Evolutionary conservation across 1,140 invertebrate species (phyloP), one percentile per base, ranked within the genome.

Genomic region (Parasteatoda tepidariorum): DNA sequence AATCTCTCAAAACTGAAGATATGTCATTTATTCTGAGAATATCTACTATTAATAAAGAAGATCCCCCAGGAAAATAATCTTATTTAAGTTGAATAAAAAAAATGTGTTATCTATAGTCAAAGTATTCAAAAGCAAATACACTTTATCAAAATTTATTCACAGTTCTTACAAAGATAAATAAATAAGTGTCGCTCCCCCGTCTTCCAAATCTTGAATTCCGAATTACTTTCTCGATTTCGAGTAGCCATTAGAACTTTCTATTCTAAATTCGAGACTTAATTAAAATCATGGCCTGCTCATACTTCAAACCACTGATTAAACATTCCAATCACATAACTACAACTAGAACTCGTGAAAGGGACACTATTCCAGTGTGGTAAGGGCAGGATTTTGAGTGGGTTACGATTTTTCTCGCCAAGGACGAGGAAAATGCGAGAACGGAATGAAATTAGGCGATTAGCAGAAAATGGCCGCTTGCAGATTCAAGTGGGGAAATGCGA

Each of bases 271-370:
- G 66, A 26, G 66, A 68, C 66, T 68, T 68, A 68, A 68, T 68
- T 68, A 68, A 68, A 68, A 68, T 48, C 34, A 48, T 48, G 66
- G 66, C 34, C n/a, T 68, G 66, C 66, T 68, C 66, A 68, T 68
- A 68, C 41, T 68, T 68, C 66, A 68, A 68, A 68, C 66, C 66
- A n/a, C 66, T 68, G 38, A 68, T 68, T 68, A 68, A 68, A 68
- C 66, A 68, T 68, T 68, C 66, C 38, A 18, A 48, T 48, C 38
- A 18, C 38, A 48, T 48, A 48, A 48, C 38, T 48, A 48, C 38
- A 48, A 48, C 9, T 9, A 2, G 38, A 48, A 48, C 18, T 48
- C 38, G 18, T 9, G n/a, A 0, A 18, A 48, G 9, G 18, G 38
- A 68, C 66, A 68, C 34, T 22, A 22, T 24, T 24, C n/a, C 2